Evolutionary conservation across 2,888 invertebrate species (phyloP), one percentile per base, ranked within the genome.

Genomic region (Sarcophaga variegata): DNA sequence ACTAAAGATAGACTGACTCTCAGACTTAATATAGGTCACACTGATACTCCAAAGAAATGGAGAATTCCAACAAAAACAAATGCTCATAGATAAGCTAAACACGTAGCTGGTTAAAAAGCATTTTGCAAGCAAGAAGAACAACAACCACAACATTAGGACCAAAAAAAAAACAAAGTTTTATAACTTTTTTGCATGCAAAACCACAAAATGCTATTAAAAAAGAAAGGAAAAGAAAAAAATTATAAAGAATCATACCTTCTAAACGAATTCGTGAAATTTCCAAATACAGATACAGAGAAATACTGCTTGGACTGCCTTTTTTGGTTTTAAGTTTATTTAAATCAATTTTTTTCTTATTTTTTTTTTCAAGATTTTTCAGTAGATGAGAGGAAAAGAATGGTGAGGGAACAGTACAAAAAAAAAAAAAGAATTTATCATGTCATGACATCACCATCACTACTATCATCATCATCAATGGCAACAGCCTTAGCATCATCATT

Each of bases 21-120:
- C 37, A 67, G 37, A 62, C 22, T 49, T 37, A 87, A 87, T 87
- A 87, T 87, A 79, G 87, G 87, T 87, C 87, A 87, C 11, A 1
- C 54, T 54, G 54, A 14, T 54, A 12, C 2, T 17, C 17, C 4
- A 76, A 54, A 59, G 14, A 64, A 62, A 37, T 25, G 59, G 20
- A 69, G 14, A 67, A 72, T 37, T 59, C 5, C 14, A 54, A 54
- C 17, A 63, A 49, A 14, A n/a, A 12, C 62, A 22, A 66, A 60
- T 12, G 12, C 59, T 79, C 11, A 22, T 25, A 70, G 1, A 64
- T 49, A 70, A 75, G 45, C 69, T 60, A 64, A 64, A 70, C 72
- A 81, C 22, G 76, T 70, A 76, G 60, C 75, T 45, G 4, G 78
- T 70, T 74, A 69, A 49, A 74, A 60, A 78, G 25, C 25, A 63